Evolutionary conservation across 2,888 invertebrate genomes (phyloP), one percentile per base, ranked within the genome.

Genomic region (Leptinotarsa peninsularis): DNA sequence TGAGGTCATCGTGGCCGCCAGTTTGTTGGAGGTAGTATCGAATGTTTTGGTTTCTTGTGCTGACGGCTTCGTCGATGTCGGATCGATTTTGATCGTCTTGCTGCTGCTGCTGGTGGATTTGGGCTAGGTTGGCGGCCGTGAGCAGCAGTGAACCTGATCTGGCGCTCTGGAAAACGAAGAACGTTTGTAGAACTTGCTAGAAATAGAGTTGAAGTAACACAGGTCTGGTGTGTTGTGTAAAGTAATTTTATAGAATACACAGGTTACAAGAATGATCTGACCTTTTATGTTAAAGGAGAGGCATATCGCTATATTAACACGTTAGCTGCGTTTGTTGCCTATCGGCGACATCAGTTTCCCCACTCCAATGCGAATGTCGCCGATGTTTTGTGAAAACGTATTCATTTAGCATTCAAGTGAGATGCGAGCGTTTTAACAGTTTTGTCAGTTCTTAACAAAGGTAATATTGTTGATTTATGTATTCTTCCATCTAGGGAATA

Each of bases 71-170:
- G 52, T 78, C 76, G 52, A 81, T 74, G 66, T 78, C 74, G 13
- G 52, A 67, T 21, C 58, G 58, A 23, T 23, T 23, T 3, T 49
- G n/a, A 4, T 66, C 52, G 21, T 81, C 72, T 73, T 82, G 81
- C 43, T 82, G 80, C 27, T 82, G 75, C 72, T 81, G 82, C 27
- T 82, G 80, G 76, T 87, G 86, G 63, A 88, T 87, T 83, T 88
- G 87, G 52, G 89, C 88, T 73, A 93, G 89, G 88, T 95, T 94
- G 63, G 94, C 95, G 77, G 95, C 94, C 81, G 94, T 95, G 85
- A 96, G 88, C 79, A 96, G 90, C 83, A 95, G 88, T 76, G 95
- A 95, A 79, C 95, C 95, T 78, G 95, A 95, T 84, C 93, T 93
- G 81, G 92, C 94, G 88, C 95, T 95, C 95, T 95, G 90, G 68